Percentiles rank a stretch among this genome's conserved stretches.
Evolutionary conservation across 2,113 vertebrate species (phyloP).

Genomic region (Pogonocichla stellata): DNA sequence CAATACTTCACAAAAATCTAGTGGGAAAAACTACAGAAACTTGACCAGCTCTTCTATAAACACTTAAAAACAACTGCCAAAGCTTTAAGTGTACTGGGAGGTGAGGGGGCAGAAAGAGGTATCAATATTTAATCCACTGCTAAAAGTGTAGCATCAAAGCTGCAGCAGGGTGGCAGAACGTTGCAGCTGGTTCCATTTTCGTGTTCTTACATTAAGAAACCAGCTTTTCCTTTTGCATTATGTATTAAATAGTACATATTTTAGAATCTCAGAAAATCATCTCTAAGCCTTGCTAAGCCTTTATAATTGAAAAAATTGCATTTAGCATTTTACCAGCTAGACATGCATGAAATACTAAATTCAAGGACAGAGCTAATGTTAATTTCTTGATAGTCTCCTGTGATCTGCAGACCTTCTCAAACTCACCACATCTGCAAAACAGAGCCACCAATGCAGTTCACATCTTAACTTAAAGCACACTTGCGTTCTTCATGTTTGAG

Average conservation of each 20-base stretch:
- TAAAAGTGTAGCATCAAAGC: slow-evolving; percentile 38
- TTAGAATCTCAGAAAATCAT: slow-evolving; percentile 31
- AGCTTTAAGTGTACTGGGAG: background rate
- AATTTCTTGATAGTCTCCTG: background rate
- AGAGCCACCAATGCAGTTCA: background rate
- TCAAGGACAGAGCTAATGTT: background rate
- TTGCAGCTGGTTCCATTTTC: slow-evolving; percentile 27
- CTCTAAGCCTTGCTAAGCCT: slow-evolving; percentile 17
- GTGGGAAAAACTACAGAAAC: background rate
- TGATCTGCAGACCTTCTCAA: background rate
- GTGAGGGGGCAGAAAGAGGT: background rate
- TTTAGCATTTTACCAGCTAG: background rate
- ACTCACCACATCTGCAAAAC: background rate
- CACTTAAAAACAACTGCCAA: background rate
- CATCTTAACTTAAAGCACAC: background rate
- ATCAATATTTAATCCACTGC: slow-evolving; percentile 64
- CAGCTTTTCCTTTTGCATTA: slow-evolving; percentile 53
- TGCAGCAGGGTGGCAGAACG: slow-evolving; percentile 21
- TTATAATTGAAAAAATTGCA: slow-evolving; percentile 31
- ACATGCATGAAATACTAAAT: background rate
- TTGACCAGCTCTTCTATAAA: background rate
- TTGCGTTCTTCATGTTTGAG: background rate
- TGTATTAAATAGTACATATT: slow-evolving; percentile 36
- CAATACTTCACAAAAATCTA: background rate
- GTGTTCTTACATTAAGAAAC: slow-evolving; percentile 44